Evolutionary conservation across 2,113 vertebrate genomes (phyloP).

Genomic region (Panthera uncia): DNA sequence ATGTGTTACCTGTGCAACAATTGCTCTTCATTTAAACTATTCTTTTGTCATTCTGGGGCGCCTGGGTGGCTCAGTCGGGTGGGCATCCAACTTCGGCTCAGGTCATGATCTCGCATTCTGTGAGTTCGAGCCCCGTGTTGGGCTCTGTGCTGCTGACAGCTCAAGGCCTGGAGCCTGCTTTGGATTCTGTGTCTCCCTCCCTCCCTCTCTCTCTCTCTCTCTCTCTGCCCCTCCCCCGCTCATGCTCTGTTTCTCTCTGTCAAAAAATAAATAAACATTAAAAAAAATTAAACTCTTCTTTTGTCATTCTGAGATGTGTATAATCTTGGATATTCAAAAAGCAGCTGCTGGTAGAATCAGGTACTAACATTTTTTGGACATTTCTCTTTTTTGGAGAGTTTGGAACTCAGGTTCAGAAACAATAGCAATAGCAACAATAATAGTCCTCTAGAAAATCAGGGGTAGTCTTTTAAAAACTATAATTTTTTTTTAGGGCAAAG

Average conservation of each 20-base stretch:
- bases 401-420: not conserved
- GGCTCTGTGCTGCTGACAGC: too few relatives aligned
- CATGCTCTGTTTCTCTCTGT: too few relatives aligned
- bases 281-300: not conserved
- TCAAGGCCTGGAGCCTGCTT: too few relatives aligned
- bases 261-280: too few relatives aligned
- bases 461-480: not conserved
- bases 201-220: too few relatives aligned
- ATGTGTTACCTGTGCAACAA: not conserved
- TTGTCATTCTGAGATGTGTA: not conserved
- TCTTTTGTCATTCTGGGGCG: not conserved
- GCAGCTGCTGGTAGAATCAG: not conserved
- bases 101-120: too few relatives aligned
- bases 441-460: constrained; percentile 26
- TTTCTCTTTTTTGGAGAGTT: constrained; percentile 7
- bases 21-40: not conserved
- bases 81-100: too few relatives aligned
- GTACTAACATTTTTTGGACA: not conserved
- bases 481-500: constrained; percentile 43
- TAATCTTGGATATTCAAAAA: constrained; percentile 10
- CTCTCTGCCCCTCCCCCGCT: too few relatives aligned
- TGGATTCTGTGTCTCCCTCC: too few relatives aligned
- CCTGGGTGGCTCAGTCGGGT: too few relatives aligned
- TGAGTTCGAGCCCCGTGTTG: too few relatives aligned
- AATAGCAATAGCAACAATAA: not conserved